Conservation (phyloP, 92 coral and sea anemone genomes). For the Porites lobata region DNA sequence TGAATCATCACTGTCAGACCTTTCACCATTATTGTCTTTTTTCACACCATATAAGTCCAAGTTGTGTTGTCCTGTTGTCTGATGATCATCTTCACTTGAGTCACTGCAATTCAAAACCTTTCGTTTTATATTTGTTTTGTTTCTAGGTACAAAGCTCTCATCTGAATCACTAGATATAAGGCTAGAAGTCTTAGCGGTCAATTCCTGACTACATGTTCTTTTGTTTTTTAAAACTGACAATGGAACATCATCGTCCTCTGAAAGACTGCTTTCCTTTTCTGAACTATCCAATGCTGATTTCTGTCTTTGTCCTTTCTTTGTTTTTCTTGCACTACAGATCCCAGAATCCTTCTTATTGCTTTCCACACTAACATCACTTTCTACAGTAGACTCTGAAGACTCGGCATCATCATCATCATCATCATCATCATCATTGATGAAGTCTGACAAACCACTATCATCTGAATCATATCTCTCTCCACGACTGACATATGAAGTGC, state of each 20-base stretch:
- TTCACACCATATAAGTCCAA: neutral
- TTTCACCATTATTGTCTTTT: neutral
- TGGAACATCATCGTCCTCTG: conserved; percentile 42
- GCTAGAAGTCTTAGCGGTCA: neutral
- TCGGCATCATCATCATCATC: conserved; percentile 76
- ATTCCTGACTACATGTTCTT: neutral
- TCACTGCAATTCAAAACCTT: conserved; percentile 41
- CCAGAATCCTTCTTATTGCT: conserved; percentile 30
- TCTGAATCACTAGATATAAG: conserved; percentile 35
- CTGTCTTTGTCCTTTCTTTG: neutral
- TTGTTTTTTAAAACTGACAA: conserved; percentile 3
- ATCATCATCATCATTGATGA: conserved; percentile 85
- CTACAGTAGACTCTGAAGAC: conserved; percentile 27
- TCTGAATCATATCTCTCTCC: conserved; percentile 64
- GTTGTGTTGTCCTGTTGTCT: neutral
- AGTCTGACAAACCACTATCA: conserved; percentile 89
- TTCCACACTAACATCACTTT: conserved; percentile 22
- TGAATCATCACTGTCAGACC: conserved; percentile 30
- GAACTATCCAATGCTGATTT: conserved; percentile 13
- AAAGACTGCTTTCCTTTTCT: neutral
- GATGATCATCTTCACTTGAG: neutral
- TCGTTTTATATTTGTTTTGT: conserved; percentile 5
- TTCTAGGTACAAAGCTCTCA: neutral
- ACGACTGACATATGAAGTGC: conserved; percentile 87
- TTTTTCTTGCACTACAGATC: neutral